Evolutionary conservation across 2,797 vertebrate species (phyloP).

Genomic region (Pseudochaenichthys georgianus): DNA sequence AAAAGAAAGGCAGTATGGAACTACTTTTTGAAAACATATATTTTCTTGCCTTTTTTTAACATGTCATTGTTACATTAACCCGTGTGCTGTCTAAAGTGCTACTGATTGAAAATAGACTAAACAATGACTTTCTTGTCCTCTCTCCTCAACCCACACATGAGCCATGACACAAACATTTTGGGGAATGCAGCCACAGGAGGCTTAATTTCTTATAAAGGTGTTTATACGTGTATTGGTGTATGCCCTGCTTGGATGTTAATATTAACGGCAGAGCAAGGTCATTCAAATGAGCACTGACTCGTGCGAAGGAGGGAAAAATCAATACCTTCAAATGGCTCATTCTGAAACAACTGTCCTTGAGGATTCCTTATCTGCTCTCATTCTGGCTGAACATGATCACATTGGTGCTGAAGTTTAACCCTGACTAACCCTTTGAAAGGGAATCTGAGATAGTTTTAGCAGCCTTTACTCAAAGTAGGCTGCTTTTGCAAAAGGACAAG

Average conservation of each 20-base stretch:
- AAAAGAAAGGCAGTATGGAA: background rate
- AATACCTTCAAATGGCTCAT: slow-evolving; percentile 45
- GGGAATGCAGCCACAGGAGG: no score
- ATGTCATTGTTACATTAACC: no score
- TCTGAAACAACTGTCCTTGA: slow-evolving; percentile 51
- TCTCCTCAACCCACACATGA: no score
- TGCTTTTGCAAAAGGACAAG: background rate
- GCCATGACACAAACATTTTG: no score
- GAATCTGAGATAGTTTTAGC: slow-evolving; percentile 8
- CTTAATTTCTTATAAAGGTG: no score
- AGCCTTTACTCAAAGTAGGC: slow-evolving; percentile 9
- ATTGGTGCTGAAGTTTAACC: slow-evolving; percentile 50
- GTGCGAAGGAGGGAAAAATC: slow-evolving; percentile 21
- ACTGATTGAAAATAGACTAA: no score
- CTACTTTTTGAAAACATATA: background rate
- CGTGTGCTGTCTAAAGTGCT: no score
- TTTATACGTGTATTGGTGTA: no score
- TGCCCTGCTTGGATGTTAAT: background rate
- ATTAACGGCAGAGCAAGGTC: slow-evolving; percentile 19
- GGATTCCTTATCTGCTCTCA: slow-evolving; percentile 39
- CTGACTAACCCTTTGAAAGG: slow-evolving; percentile 34
- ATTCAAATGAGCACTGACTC: slow-evolving; percentile 26
- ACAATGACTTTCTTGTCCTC: no score
- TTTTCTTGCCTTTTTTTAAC: background rate
- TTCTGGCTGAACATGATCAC: slow-evolving; percentile 44